Percentiles rank a stretch among this genome's conserved stretches.
Evolutionary conservation across 2,113 vertebrate species (phyloP).

Genomic region (Prunella himalayana): DNA sequence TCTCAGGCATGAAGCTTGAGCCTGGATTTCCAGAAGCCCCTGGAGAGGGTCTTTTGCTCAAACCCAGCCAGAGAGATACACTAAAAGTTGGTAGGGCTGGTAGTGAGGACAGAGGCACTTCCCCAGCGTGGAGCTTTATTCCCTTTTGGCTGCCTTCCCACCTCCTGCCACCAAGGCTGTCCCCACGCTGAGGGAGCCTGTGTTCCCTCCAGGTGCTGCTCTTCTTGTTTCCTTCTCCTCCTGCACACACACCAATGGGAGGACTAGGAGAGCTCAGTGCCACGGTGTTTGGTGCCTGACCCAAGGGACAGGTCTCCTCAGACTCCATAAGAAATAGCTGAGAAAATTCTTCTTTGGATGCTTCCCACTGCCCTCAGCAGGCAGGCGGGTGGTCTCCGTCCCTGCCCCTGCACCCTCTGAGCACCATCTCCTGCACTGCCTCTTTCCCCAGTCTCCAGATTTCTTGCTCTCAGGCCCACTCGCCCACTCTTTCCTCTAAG

Average conservation of each 20-base stretch:
- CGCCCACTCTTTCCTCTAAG: neutral
- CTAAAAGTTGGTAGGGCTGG: neutral
- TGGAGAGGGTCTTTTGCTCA: neutral
- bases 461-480: neutral
- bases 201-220: rapidly evolving
- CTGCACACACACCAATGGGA: rapidly evolving
- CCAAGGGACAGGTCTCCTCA: rapidly evolving
- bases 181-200: rapidly evolving
- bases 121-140: neutral
- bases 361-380: neutral
- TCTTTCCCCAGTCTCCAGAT: neutral
- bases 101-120: neutral
- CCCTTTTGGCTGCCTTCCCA: neutral
- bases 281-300: neutral
- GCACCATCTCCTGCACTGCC: rapidly evolving
- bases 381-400: rapidly evolving
- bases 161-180: neutral
- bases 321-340: neutral
- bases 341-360: neutral
- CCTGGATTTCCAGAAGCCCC: neutral
- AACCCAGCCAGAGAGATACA: neutral
- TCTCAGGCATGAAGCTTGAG: neutral
- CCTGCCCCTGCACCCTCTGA: neutral
- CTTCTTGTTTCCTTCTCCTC: neutral
- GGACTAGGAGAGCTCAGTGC: neutral